phyloP scores from a whole-genome alignment of 2,888 invertebrate genomes.

The Xestoiulus laeticollis region DNA sequence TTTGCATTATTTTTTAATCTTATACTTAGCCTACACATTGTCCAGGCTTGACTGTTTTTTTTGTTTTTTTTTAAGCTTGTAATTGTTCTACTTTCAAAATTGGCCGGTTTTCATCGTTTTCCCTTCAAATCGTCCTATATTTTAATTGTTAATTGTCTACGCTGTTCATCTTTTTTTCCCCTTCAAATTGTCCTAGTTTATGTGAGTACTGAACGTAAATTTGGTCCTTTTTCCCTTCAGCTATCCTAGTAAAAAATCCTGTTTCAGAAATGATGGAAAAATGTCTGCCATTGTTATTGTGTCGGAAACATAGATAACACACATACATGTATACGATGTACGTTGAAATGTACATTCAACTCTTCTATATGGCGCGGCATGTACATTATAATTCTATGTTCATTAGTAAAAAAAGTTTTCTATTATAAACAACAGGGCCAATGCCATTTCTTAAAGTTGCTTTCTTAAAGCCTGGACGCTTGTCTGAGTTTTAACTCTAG shows the following conservation, averaged over 20 bases:
- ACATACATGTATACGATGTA: no score
- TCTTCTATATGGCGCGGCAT: no score
- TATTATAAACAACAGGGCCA: no score
- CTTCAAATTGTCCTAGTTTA: neutral
- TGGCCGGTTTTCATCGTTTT: slow-evolving; percentile 1
- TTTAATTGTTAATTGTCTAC: neutral
- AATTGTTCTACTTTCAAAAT: neutral
- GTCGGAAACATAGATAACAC: no score
- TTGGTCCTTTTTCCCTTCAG: neutral
- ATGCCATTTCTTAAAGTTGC: no score
- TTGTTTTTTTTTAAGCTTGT: neutral
- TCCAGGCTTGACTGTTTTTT: neutral
- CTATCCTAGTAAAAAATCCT: neutral
- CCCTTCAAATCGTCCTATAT: neutral
- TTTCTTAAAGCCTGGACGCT: no score
- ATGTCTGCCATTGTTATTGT: no score
- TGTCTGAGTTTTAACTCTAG: no score
- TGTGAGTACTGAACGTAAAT: neutral
- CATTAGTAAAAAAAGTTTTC: no score
- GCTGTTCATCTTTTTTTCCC: neutral
- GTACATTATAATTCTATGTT: no score
- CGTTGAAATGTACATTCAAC: no score
- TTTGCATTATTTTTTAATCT: neutral
- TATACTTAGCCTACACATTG: neutral
- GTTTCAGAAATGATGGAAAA: neutral